Evolutionary conservation across 2,113 vertebrate genomes (phyloP).

Genomic region (Nanorana parkeri): DNA sequence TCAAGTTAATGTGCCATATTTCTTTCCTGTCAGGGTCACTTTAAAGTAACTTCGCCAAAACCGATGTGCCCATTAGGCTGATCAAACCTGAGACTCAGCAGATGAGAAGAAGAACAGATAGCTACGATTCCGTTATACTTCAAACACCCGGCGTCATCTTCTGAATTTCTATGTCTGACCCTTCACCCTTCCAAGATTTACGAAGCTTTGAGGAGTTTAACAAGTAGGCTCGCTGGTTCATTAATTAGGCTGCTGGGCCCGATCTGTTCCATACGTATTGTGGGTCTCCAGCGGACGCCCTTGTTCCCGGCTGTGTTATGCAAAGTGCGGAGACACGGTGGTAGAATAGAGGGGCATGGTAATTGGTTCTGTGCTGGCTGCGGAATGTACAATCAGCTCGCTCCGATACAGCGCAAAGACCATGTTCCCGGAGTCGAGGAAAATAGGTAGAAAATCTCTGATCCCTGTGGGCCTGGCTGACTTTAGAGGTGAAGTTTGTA

Average conservation of each 20-base stretch:
- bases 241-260: slow-evolving; percentile 8
- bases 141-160: no score
- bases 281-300: background rate
- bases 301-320: background rate
- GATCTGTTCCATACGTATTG: background rate
- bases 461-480: background rate
- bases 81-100: no score
- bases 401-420: background rate
- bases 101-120: no score
- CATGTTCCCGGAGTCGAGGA: background rate
- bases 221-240: background rate
- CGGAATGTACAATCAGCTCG: background rate
- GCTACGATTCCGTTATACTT: no score
- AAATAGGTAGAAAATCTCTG: background rate
- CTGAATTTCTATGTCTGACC: slow-evolving; percentile 1
- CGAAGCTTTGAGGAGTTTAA: background rate
- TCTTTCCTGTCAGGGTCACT: no score
- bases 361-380: background rate
- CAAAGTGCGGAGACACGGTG: background rate
- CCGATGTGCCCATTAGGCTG: no score
- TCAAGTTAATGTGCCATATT: no score
- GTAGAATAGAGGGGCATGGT: background rate
- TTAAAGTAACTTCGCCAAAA: no score
- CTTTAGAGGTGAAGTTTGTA: background rate
- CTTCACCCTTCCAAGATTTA: background rate